Evolutionary conservation across 2,888 invertebrate genomes (phyloP), one percentile per base, ranked within the genome.

Genomic region (Trissoscelio sp.): DNA sequence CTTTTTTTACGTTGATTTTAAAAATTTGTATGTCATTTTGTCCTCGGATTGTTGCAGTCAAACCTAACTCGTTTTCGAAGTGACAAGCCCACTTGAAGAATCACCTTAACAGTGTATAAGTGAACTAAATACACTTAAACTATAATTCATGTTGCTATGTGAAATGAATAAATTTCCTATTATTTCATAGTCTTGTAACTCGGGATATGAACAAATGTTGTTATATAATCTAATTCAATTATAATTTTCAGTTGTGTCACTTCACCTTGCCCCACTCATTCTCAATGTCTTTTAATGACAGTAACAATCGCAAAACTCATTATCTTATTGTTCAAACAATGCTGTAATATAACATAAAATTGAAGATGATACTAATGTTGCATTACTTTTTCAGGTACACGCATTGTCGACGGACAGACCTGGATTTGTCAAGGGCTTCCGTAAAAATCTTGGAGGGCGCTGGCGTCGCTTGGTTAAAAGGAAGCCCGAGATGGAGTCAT

Each of bases 391-490:
- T 66, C 93, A 96, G 96, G 95, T 95, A 93, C 95, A 95, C 93
- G 93, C 93, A 82, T 87, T 93, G 80, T 92, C 93, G 73, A 88
- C 92, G 88, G 95, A 95, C 91, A 93, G 95, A 91, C 94, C 95
- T 87, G 95, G 96, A 88, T 96, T 96, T 91, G 93, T 93, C 83
- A 95, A 96, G 92, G 96, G 96, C 91, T 95, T 96, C 92, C 95
- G 96, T 87, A 96, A 96, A 92, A 96, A 96, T 91, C 94, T 96
- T 88, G 96, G 96, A 88, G 96, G 96, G 88, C 95, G 95, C 90
- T 96, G 96, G 95, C 95, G 96, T 92, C 95, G 96, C 89, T 93
- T 96, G 88, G 96, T 96, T 86, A 96, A 96, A 92, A 95, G 95
- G 94, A 96, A 96, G 93, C 95, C 96, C 84, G 94, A 95, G 90